Evolutionary conservation across 2,113 vertebrate genomes (phyloP).

Genomic region (Amblyopsis rosae): DNA sequence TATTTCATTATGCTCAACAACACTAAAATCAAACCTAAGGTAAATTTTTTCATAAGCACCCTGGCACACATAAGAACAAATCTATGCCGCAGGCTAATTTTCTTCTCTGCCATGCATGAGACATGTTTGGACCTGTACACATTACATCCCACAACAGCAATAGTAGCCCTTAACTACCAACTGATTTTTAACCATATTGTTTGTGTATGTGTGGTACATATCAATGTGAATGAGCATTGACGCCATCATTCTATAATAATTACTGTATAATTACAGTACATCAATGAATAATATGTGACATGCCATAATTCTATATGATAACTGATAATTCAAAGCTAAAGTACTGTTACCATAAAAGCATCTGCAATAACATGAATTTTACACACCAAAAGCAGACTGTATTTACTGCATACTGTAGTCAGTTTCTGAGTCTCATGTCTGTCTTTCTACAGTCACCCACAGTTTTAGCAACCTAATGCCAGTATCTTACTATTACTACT

Average conservation of each 20-base stretch:
- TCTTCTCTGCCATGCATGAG: conserved; percentile 32
- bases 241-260: background rate
- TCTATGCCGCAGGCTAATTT: conserved; percentile 45
- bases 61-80: conserved; percentile 21
- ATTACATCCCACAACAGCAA: conserved; percentile 39
- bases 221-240: background rate
- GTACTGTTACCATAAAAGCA: conserved; percentile 8
- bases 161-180: conserved; percentile 43
- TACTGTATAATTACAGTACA: too few species aligned
- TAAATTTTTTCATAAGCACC: too few species aligned
- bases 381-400: conserved; percentile 1
- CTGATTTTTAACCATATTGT: conserved; percentile 15
- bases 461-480: background rate
- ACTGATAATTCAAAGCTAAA: conserved; percentile 12
- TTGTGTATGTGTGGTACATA: background rate
- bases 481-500: conserved; percentile 27
- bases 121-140: conserved; percentile 67
- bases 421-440: background rate
- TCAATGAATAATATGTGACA: conserved; percentile 1
- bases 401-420: background rate
- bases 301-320: conserved; percentile 41
- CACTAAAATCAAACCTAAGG: background rate
- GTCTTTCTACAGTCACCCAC: conserved; percentile 23
- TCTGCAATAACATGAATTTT: too few species aligned
- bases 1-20: too few species aligned